Evolutionary conservation across 1,140 invertebrate genomes (phyloP), one percentile per base, ranked within the genome.

Genomic region (Homarus americanus): DNA sequence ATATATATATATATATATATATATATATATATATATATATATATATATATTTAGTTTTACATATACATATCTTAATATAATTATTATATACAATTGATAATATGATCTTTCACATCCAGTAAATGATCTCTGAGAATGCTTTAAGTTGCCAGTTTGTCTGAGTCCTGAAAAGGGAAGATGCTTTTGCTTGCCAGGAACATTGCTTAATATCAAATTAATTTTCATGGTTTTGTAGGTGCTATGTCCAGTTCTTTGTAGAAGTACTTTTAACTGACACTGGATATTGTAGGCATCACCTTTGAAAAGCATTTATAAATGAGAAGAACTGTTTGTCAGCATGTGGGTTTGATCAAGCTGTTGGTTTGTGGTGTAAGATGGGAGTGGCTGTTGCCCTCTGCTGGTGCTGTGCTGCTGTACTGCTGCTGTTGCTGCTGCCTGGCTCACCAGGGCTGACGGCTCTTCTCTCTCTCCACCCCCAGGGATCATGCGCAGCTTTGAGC

Each of bases 401-500:
- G 41, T 82, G 78, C 69, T 75, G 69, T 82, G 78, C 76, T 75
- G 78, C 86, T 88, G 86, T 87, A 76, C 87, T 90, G 87, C 87
- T 90, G 87, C 87, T 90, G 82, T 82, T 82, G 87, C 87, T 90
- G 87, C 87, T 83, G 87, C 87, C 79, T 87, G 85, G 75, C 85
- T 83, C 87, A 90, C 87, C 87, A 90, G 87, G 92, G 92, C 92
- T 92, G 83, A 92, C 91, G 92, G 92, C 92, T 92, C 87, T 92
- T 92, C 90, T 92, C 91, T 91, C 84, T 87, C 84, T 87, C 84
- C 91, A 80, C 87, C 80, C 82, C 89, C 92, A 92, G 92, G 92
- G 90, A 92, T 92, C 88, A 92, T 92, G 92, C 92, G 92, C 89
- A 92, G 88, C 89, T 92, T 92, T 91, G 92, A 92, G 87, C 92